Evolutionary conservation across 23 tunicate species (phyloP), one percentile per base, ranked within the genome.

Genomic region (Ascidia mentula): DNA sequence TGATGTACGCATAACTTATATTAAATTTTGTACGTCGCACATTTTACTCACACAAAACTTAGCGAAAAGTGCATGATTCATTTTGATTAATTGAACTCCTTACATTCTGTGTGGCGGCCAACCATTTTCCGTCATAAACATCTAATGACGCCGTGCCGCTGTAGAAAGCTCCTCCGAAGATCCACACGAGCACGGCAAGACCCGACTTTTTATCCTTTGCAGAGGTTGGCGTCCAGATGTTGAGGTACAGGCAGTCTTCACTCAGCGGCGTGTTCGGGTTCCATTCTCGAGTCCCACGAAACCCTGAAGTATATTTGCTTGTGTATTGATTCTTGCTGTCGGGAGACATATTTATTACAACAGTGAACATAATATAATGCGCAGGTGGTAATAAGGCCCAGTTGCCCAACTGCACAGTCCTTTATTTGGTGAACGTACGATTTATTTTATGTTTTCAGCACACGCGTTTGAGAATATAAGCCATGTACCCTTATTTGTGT

Each of bases 101-200:
- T 72, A 91, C 97, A 5, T 91, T 40, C 72, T 94, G 82, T 0
- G 89, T 46, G 3, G 89, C 91, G 18, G 99, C 88, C 73, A 95
- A 65, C 95, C 95, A 86, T 40, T 82, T 69, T 26, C 99, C 99
- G 74, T 95, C 82, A 40, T 95, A 95, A 22, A 90, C 89, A 45
- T 85, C 95, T 8, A 95, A 40, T 18, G 99, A 89, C 8, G 92
- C 72, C 28, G 95, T 85, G 9, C 99, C 99, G 37, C 96, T 90
- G 89, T 89, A 86, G 75, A 89, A 95, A 7, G 92, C 90, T 36
- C 99, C 99, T 38, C 99, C 99, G 53, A 85, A 95, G n/a, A 95
- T 89, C 99, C 99, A 95, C 60, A 95, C 90, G 96, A 95, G 85
- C 45, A 95, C 99, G 6, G 95, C 84, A 28, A 81, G 40, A 31